Conservation (phyloP, 2,888 invertebrate genomes). For the Colletes collaris region DNA sequence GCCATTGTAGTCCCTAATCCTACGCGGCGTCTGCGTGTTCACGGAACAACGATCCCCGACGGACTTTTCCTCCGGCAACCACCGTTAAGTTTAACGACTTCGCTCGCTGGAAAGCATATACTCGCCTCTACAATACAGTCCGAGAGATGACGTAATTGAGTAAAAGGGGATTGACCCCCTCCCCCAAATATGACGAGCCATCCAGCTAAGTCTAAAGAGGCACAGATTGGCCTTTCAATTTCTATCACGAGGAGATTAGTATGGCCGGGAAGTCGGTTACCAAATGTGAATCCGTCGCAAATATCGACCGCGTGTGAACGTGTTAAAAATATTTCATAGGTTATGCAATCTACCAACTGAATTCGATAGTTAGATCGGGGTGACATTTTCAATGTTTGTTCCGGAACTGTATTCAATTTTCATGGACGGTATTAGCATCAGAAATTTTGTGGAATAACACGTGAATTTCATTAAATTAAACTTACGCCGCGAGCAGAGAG, state of each 20-base stretch:
- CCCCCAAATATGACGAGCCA: slow-evolving; percentile 62
- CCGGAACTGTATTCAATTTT: too few species aligned
- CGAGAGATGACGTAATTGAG: slow-evolving; percentile 62
- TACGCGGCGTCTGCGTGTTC: slow-evolving; percentile 11
- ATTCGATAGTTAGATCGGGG: too few species aligned
- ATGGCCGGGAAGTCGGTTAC: neutral
- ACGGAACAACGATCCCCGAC: slow-evolving; percentile 5
- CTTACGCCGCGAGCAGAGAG: too few species aligned
- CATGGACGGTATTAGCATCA: too few species aligned
- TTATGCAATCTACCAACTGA: too few species aligned
- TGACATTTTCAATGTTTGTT: too few species aligned
- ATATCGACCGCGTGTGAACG: too few species aligned
- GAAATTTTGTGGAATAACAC: too few species aligned
- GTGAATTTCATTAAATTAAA: too few species aligned
- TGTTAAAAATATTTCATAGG: too few species aligned
- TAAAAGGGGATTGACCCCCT: slow-evolving; percentile 61
- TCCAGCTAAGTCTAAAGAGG: slow-evolving; percentile 22
- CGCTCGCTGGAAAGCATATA: slow-evolving; percentile 45
- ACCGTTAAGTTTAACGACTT: slow-evolving; percentile 53
- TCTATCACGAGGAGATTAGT: slow-evolving; percentile 34
- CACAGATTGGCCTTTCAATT: slow-evolving; percentile 57
- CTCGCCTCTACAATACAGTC: slow-evolving; percentile 35
- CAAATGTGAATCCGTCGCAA: too few species aligned
- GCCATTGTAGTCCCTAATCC: slow-evolving; percentile 9
- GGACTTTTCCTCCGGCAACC: slow-evolving; percentile 34